Conservation (phyloP, 1,140 invertebrate species). For the Oryctes rhinoceros region DNA sequence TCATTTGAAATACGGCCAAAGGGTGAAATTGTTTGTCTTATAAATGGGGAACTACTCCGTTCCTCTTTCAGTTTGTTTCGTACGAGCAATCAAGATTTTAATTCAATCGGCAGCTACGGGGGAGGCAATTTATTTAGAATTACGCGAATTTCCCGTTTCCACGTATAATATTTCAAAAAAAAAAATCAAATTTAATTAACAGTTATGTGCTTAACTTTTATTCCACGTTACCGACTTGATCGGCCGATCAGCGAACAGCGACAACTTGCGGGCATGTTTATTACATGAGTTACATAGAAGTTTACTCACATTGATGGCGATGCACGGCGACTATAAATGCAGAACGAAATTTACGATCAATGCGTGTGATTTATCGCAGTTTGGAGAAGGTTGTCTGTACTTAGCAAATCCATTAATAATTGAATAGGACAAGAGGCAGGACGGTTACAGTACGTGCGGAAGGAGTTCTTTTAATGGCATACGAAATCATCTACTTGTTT, state of each 20-base stretch:
- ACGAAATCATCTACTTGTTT: too few relatives aligned
- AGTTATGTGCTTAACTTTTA: conserved; percentile 14
- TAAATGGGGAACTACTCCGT: too few relatives aligned
- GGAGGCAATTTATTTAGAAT: too few relatives aligned
- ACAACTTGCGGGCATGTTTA: not conserved
- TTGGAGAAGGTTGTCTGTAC: not conserved
- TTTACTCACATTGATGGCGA: conserved; percentile 28
- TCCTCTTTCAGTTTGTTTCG: too few relatives aligned
- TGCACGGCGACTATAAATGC: not conserved
- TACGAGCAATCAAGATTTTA: too few relatives aligned
- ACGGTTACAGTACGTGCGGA: too few relatives aligned
- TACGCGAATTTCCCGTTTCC: too few relatives aligned
- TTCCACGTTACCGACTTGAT: not conserved
- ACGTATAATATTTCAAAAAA: too few relatives aligned
- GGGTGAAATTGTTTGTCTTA: too few relatives aligned
- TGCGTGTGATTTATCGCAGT: not conserved
- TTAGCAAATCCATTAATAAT: conserved; percentile 27
- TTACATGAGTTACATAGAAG: conserved; percentile 23
- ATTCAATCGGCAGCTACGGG: too few relatives aligned
- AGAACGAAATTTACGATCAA: conserved; percentile 14
- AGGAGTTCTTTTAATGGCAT: too few relatives aligned
- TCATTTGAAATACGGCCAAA: not conserved
- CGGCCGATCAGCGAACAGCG: not conserved
- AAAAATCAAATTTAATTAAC: conserved; percentile 17
- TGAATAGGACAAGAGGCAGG: too few relatives aligned